Base-by-base conservation (phyloP, 2,113 vertebrate species). In the Oncorhynchus kisutch region DNA sequence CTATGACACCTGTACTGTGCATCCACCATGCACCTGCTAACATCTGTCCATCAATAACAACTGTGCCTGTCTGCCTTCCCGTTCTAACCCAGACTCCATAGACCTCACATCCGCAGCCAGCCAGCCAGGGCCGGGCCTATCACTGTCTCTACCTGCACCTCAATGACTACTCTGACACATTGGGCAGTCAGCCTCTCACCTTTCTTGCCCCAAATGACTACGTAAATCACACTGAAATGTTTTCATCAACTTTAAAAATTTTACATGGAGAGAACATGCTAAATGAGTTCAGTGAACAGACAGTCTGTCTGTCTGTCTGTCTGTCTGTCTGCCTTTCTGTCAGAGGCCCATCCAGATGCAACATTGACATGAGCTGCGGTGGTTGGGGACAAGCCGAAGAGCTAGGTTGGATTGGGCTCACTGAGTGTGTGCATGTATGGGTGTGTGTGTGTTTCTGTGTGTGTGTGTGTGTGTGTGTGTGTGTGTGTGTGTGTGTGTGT, bases 21-120 rank as follows among this genome's bases (percentile, higher is more conserved):
- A 54, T 54, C 51, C 18, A 62, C 59, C 59, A 62, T 11, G n/a
- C 39, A 45, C 9, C 9, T 45, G 39, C 16, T 54, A n/a, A 13
- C 59, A 85, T 78, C 82, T 84, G 82, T 71, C 76, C 48, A 22
- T 67, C 29, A 34, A 66, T 76, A 81, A 85, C 82, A 85, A 76
- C 78, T 84, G 78, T 54, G 51, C 4, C 51, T 54, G 51, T 54
- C 51, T 54, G 51, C 14, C 51, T 54, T 54, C 51, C 51, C 3
- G 0, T 5, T 5, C 14, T 54, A 54, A 18, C 13, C 51, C 16
- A 14, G 16, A 54, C 14, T 14, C 51, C 16, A 18, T 54, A 18
- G 51, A 54, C 49, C 49, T 54, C 12, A 54, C 51, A 45, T 45
- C 39, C 8, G 39, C 39, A 45, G 8, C 39, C 39, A 45, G 39